Evolutionary conservation across 2,797 vertebrate species (phyloP), one percentile per base, ranked within the genome.

Genomic region (Urophycis tenuis): DNA sequence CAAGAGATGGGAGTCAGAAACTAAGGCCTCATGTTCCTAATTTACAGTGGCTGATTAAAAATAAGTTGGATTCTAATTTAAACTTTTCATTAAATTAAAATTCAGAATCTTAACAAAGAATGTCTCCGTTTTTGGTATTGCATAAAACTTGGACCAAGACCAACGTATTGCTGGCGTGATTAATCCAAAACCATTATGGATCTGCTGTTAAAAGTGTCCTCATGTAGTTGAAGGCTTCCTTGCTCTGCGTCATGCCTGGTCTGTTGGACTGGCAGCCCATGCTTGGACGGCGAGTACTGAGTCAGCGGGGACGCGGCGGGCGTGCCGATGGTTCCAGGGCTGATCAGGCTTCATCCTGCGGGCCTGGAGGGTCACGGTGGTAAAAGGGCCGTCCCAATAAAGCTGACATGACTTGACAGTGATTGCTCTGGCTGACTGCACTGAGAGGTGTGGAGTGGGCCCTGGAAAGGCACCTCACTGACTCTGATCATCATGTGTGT

Each of bases 11-110:
- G 60, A 67, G 10, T 25, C 53, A 29, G 25, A 67, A 29, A 67
- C 60, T 29, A 67, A 29, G 45, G 25, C n/a, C 60, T 3, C 7
- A 22, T 60, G 53, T 60, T 60, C 22, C 60, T 67, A 12, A 67
- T 67, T 67, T 67, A 25, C 25, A 67, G n/a, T 17, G 60, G 25
- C n/a, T 67, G 60, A 67, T 29, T 67, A 67, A 67, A 67, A 67
- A 67, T 67, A 67, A 29, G 60, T 67, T 67, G 60, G 60, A 67
- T 67, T 67, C 60, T 67, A 29, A 67, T 67, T 67, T 10, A 67
- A 67, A 67, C 29, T 25, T 67, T 12, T 67, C 60, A 67, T 67
- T 67, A 29, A 67, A 67, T 25, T 29, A 67, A 67, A 12, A 67
- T 25, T 29, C n/a, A 3, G n/a, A 67, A 29, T 29, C 25, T 12